Evolutionary conservation across 2,888 invertebrate species (phyloP).

Genomic region (Chironomus tentans): DNA sequence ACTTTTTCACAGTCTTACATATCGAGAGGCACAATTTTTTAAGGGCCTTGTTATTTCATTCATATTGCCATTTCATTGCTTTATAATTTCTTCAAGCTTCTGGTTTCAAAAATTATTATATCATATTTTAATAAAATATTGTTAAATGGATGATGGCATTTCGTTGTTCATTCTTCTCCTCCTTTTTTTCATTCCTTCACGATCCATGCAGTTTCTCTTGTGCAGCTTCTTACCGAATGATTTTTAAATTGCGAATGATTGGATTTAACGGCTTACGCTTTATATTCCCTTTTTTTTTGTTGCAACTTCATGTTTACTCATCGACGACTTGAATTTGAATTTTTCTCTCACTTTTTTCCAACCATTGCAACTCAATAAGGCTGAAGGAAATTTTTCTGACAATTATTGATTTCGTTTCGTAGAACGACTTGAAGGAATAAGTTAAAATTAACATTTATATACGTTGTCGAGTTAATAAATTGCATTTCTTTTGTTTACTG

Average conservation of each 20-base stretch:
- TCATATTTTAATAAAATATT: constrained; percentile 3
- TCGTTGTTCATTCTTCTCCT: not conserved
- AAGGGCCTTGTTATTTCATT: not conserved
- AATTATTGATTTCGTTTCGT: constrained; percentile 8
- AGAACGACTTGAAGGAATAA: not conserved
- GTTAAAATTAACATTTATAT: not conserved
- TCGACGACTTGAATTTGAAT: not conserved
- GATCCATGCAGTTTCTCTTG: not conserved
- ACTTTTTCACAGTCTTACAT: not conserved
- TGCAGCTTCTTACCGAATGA: no score
- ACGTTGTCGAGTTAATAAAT: not conserved
- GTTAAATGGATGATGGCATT: constrained; percentile 7
- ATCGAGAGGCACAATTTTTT: constrained; percentile 5
- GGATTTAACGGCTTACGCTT: constrained; percentile 7
- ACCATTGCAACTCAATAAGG: not conserved
- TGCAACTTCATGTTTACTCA: not conserved
- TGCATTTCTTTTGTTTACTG: not conserved
- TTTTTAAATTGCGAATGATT: constrained; percentile 1
- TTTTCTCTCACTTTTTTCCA: not conserved
- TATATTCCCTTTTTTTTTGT: not conserved
- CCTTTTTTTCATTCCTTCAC: not conserved
- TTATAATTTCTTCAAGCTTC: constrained; percentile 21
- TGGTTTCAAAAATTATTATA: constrained; percentile 23
- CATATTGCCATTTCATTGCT: not conserved
- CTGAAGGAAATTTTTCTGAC: constrained; percentile 2